Percentiles rank a stretch among this genome's conserved stretches.
Evolutionary conservation across 2,113 vertebrate species (phyloP).

Genomic region (Paramisgurnus dabryanus): DNA sequence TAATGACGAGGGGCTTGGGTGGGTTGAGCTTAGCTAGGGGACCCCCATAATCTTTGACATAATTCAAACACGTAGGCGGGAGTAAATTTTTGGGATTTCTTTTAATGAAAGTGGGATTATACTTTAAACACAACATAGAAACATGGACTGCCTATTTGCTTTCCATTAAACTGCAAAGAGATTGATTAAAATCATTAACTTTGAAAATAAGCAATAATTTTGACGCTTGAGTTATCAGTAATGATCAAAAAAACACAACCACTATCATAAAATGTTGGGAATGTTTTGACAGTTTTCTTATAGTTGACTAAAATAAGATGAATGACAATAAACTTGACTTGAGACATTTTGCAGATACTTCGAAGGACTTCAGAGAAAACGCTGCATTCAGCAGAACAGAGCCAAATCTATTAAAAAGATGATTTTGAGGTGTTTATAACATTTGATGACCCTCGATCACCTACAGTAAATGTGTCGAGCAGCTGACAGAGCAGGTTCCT

Average conservation of each 20-base stretch:
- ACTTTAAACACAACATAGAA: not conserved
- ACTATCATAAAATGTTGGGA: not conserved
- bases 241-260: too few relatives aligned
- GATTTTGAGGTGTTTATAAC: slow-evolving; percentile 26
- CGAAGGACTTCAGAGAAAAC: slow-evolving; percentile 20
- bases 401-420: slow-evolving; percentile 22
- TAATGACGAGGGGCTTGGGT: too few relatives aligned
- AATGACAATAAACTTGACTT: not conserved
- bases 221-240: too few relatives aligned
- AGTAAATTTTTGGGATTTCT: too few relatives aligned
- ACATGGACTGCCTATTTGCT: not conserved
- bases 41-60: too few relatives aligned
- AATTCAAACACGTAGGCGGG: too few relatives aligned
- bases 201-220: too few relatives aligned
- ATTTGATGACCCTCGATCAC: slow-evolving; percentile 27
- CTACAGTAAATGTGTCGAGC: not conserved
- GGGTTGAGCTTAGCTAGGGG: too few relatives aligned
- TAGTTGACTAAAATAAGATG: not conserved
- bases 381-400: slow-evolving; percentile 42
- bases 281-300: not conserved
- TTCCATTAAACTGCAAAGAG: not conserved
- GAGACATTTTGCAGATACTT: slow-evolving; percentile 6
- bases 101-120: too few relatives aligned
- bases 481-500: slow-evolving; percentile 39
- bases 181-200: not conserved